Evolutionary conservation across 2,797 vertebrate species (phyloP).

Genomic region (Onychomys arenicola): DNA sequence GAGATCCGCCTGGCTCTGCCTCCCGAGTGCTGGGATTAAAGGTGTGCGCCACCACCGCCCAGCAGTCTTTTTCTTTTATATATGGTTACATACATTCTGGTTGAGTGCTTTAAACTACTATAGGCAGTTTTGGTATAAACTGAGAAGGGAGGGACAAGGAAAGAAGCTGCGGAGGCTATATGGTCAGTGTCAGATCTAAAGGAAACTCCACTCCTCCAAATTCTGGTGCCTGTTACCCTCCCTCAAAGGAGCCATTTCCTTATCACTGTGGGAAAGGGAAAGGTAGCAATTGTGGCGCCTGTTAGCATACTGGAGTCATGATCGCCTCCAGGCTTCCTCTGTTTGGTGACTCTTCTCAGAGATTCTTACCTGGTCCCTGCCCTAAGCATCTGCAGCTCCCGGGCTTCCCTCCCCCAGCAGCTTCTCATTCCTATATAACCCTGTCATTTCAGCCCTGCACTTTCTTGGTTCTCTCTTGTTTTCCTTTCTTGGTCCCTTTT

Average conservation of each 20-base stretch:
- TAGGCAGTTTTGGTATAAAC: not conserved
- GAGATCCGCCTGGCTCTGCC: too few species aligned
- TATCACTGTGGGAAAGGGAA: not conserved
- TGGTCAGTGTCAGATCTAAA: not conserved
- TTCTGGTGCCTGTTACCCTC: not conserved
- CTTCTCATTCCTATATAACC: not conserved
- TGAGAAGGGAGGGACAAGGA: not conserved
- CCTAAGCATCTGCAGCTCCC: not conserved
- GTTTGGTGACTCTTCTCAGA: not conserved
- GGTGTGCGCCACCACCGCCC: too few species aligned
- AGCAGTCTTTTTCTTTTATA: not conserved
- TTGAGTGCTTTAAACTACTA: not conserved
- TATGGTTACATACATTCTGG: not conserved
- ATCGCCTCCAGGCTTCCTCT: not conserved
- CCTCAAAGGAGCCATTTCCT: not conserved
- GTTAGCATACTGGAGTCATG: not conserved
- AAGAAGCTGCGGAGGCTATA: not conserved
- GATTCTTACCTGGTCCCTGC: not conserved
- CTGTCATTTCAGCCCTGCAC: not conserved
- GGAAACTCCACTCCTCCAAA: not conserved
- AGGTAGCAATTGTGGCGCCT: not conserved
- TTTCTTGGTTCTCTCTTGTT: not conserved
- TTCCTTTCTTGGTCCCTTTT: not conserved
- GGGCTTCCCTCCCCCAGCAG: not conserved
- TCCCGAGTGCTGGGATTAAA: too few species aligned